These are phyloP conservation scores for Volucella inanis DNA, from an alignment of 2,888 invertebrate genomes.

Conservation along the genomic window DNA sequence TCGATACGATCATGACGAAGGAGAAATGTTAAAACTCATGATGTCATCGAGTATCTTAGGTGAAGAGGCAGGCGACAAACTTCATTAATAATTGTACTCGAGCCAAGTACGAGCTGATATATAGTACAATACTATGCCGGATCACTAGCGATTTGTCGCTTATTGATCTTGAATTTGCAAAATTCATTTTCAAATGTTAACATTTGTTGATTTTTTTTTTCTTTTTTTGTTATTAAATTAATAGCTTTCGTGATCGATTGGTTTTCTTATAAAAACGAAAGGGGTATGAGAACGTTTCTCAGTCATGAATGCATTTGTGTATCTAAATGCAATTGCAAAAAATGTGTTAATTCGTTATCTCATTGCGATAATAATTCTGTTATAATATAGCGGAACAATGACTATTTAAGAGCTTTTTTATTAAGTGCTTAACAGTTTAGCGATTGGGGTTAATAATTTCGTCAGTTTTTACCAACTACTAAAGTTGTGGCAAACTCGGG, in stretches of 20 bases:
- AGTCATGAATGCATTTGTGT: no score
- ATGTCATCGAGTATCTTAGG: constrained; percentile 20
- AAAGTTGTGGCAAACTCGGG: no score
- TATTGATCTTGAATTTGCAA: constrained; percentile 22
- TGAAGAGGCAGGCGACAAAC: background rate
- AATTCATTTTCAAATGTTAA: background rate
- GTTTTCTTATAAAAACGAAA: constrained; percentile 3
- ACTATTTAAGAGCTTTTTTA: no score
- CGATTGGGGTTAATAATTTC: no score
- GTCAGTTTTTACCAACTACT: no score
- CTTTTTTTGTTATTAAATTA: constrained; percentile 23
- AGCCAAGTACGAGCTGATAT: background rate
- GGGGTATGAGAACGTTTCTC: no score
- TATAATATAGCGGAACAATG: no score
- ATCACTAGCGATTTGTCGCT: constrained; percentile 13
- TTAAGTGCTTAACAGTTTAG: no score
- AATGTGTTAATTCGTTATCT: no score
- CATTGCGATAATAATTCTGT: no score
- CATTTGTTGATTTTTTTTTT: constrained; percentile 15
- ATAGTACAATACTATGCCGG: background rate
- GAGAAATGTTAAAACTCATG: background rate
- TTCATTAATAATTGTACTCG: background rate
- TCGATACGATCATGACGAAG: no score
- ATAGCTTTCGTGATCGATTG: background rate
- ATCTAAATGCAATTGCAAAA: no score